Conservation (phyloP, 1,140 invertebrate species). For the Drosophila kanapiae region DNA sequence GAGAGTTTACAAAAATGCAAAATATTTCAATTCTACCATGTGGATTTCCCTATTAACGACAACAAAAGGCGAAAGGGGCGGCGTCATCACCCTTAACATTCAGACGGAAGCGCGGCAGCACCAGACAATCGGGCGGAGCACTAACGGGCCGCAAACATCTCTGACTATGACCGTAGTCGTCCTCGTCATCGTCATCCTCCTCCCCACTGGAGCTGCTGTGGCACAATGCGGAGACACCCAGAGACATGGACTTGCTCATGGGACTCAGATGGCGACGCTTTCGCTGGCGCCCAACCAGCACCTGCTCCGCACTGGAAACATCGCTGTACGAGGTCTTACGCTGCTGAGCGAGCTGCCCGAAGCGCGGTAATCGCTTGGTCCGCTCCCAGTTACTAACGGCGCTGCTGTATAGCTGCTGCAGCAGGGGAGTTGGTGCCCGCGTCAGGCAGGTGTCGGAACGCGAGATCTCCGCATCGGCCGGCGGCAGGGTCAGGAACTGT, state of each 20-base stretch:
- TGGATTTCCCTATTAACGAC: slow-evolving; percentile 2
- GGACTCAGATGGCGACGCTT: slow-evolving; percentile 46
- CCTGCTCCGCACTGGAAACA: slow-evolving; percentile 59
- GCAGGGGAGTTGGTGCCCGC: slow-evolving; percentile 86
- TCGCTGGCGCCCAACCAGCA: slow-evolving; percentile 5
- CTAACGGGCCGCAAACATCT: slow-evolving; percentile 57
- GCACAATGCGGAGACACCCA: slow-evolving; percentile 38
- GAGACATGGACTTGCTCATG: slow-evolving; percentile 67
- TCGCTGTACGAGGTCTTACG: slow-evolving; percentile 58
- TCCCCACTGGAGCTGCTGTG: slow-evolving; percentile 67
- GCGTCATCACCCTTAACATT: slow-evolving; percentile 74
- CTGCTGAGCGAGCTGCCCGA: slow-evolving; percentile 41
- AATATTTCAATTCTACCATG: neutral
- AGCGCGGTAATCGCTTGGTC: slow-evolving; percentile 61
- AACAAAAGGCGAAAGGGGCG: neutral
- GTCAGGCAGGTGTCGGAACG: slow-evolving; percentile 64
- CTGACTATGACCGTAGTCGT: slow-evolving; percentile 25
- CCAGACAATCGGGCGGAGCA: slow-evolving; percentile 67
- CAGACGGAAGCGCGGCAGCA: slow-evolving; percentile 58
- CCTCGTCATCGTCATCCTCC: slow-evolving; percentile 56
- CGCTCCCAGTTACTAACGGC: slow-evolving; percentile 87
- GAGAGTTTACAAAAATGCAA: neutral
- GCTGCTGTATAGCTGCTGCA: slow-evolving; percentile 87
- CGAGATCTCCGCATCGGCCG: slow-evolving; percentile 76
- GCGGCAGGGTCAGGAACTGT: slow-evolving; percentile 73